Evolutionary conservation across 2,797 vertebrate species (phyloP).

Genomic region (Valencia hispanica): DNA sequence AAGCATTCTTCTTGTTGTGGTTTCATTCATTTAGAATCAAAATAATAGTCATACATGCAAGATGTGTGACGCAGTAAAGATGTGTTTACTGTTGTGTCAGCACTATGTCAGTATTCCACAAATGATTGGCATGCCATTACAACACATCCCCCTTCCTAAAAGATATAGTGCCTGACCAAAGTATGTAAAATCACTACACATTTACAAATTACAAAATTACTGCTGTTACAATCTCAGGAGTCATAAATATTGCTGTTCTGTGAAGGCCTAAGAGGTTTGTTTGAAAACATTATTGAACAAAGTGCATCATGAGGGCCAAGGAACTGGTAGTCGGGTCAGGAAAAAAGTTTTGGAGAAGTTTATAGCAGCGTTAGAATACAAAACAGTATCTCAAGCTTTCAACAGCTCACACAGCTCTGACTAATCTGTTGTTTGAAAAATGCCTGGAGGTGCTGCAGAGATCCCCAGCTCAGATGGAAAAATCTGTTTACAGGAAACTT

Average conservation of each 20-base stretch:
- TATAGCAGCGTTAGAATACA: neutral
- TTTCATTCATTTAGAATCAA: neutral
- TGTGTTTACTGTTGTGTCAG: slow-evolving; percentile 6
- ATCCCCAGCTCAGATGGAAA: neutral
- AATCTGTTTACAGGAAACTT: neutral
- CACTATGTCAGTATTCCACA: slow-evolving; percentile 10
- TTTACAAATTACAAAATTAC: too few relatives aligned
- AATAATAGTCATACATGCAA: slow-evolving; percentile 29
- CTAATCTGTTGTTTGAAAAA: neutral
- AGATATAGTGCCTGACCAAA: neutral
- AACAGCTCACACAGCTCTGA: neutral
- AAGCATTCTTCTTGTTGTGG: neutral
- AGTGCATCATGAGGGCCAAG: neutral
- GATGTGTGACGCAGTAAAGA: slow-evolving; percentile 24
- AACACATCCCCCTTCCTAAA: slow-evolving; percentile 1
- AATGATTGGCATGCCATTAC: slow-evolving; percentile 50
- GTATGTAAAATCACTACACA: neutral
- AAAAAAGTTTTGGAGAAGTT: neutral
- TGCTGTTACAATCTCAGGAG: neutral
- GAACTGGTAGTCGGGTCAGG: neutral
- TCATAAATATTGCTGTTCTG: neutral
- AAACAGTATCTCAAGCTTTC: neutral
- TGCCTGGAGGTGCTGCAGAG: neutral
- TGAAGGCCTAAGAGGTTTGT: neutral
- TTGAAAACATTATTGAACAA: neutral